These are phyloP conservation scores for Myotis daubentonii DNA, from an alignment of 2,797 vertebrate genomes.

Conservation along the genomic window DNA sequence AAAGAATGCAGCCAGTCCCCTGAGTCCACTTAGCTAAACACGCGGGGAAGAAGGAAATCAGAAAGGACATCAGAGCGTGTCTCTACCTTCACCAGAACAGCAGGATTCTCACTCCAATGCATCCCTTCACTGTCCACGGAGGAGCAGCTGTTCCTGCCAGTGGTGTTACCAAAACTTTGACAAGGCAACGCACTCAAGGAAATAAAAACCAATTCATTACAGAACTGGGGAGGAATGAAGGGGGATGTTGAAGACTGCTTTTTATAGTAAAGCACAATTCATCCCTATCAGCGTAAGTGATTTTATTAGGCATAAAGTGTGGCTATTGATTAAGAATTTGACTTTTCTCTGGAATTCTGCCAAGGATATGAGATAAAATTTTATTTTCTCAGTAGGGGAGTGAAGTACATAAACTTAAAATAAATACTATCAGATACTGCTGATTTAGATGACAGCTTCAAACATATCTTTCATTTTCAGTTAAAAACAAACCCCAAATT, in stretches of 20 bases:
- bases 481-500: slow-evolving; percentile 29
- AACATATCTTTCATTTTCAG: background rate
- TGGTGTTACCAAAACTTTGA: background rate
- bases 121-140: fast-evolving
- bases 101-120: background rate
- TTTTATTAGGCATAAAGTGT: slow-evolving; percentile 35
- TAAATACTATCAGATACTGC: background rate
- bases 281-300: slow-evolving; percentile 4
- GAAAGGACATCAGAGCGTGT: too few relatives aligned
- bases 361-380: slow-evolving; percentile 58
- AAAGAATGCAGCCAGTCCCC: background rate
- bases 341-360: slow-evolving; percentile 71
- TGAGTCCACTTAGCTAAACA: background rate
- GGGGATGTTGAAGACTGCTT: background rate
- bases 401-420: slow-evolving; percentile 60
- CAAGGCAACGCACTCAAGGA: slow-evolving; percentile 1
- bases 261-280: slow-evolving; percentile 15
- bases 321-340: slow-evolving; percentile 62
- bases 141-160: background rate
- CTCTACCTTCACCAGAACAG: background rate
- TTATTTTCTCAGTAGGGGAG: slow-evolving; percentile 44
- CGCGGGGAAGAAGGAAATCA: background rate
- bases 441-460: slow-evolving; percentile 22
- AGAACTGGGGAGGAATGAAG: background rate
- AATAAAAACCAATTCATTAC: slow-evolving; percentile 51